Evolutionary conservation across 2,888 invertebrate species (phyloP), one percentile per base, ranked within the genome.

Genomic region (Ophion ventricosus): DNA sequence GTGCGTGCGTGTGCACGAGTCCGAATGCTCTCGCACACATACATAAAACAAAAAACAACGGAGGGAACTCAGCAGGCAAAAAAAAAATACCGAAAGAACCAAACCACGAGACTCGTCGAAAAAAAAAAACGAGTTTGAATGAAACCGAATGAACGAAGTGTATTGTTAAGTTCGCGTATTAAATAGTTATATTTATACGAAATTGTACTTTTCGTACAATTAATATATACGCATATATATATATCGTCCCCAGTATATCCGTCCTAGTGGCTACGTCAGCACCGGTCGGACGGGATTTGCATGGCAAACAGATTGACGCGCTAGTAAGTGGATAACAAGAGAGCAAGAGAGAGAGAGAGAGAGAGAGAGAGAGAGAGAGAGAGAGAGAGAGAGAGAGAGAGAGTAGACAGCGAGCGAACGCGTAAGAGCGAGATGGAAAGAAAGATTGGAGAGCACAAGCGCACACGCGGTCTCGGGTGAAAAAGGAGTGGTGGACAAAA

Each of bases 261-360:
- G 69, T 69, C 59, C 69, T 77, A 85, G 75, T 86, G 85, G 86
- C 90, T 90, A 90, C 91, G 91, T 92, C 92, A 91, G 91, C 92
- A 89, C 88, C 89, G 90, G 89, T 90, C 89, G 88, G 90, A 91
- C 91, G 90, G 89, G 91, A 92, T 92, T 92, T 92, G 92, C 92
- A 92, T 92, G 90, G 92, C 92, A 92, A 92, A 92, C 91, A 91
- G 92, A 92, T 92, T 91, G 92, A 91, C 91, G 91, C 90, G 89
- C 87, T 90, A 85, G 88, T 90, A 91, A 92, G 92, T 92, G 91
- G 91, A 91, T 92, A 92, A 92, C 90, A 89, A 91, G 90, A 89
- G 87, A 88, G 78, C 76, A 56, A n/a, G 80, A 72, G 80, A 82
- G 75, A 59, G 76, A 80, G 73, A 29, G 7, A 35, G 8, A 35